phyloP scores from a whole-genome alignment of 1,140 invertebrate genomes.

The Nilaparvata lugens region DNA sequence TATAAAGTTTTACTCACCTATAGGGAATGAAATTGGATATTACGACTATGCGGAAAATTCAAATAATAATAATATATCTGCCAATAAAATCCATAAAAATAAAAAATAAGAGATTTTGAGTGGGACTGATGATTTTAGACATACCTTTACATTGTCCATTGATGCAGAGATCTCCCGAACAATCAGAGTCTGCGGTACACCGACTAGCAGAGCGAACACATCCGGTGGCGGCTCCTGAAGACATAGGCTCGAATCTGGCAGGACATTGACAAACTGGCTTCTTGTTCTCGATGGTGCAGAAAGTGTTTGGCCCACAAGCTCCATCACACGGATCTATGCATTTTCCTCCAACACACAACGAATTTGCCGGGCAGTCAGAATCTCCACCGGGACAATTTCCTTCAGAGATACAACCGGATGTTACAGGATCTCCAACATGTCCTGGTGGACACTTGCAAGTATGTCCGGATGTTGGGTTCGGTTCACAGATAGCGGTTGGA shows the following conservation, averaged over 20 bases:
- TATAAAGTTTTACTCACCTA: no score
- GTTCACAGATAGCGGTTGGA: constrained; percentile 63
- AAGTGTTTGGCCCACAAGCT: constrained; percentile 63
- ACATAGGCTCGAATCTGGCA: constrained; percentile 53
- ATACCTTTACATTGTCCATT: constrained; percentile 67
- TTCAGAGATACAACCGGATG: constrained; percentile 62
- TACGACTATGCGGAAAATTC: no score
- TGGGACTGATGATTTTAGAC: not conserved
- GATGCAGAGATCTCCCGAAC: constrained; percentile 63
- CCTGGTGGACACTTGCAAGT: constrained; percentile 66
- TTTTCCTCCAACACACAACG: constrained; percentile 57
- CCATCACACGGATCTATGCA: constrained; percentile 70
- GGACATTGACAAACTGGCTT: constrained; percentile 66
- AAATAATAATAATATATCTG: no score
- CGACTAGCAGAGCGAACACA: constrained; percentile 57
- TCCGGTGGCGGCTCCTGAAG: constrained; percentile 49
- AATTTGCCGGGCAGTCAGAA: constrained; percentile 60
- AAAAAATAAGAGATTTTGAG: no score
- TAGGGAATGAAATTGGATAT: no score
- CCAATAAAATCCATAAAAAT: no score
- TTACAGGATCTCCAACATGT: constrained; percentile 64
- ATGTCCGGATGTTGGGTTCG: constrained; percentile 45
- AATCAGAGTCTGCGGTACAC: constrained; percentile 66
- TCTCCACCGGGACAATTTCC: constrained; percentile 60
- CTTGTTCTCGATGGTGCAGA: constrained; percentile 64